phyloP scores from a whole-genome alignment of 2,797 vertebrate genomes.

The Delichon dasypus region DNA sequence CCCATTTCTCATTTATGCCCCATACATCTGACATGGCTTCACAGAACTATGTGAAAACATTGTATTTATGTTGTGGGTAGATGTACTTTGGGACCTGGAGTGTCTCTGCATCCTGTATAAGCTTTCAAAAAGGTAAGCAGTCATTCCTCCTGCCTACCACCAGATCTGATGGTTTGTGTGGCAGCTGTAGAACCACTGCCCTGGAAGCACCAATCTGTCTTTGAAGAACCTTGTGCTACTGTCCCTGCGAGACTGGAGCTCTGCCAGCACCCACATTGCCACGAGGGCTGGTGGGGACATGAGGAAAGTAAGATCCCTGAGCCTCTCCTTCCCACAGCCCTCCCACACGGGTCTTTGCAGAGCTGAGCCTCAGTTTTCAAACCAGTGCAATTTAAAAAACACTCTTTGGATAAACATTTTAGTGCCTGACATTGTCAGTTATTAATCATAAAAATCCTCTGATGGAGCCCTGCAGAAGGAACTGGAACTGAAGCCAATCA shows the following conservation, averaged over 20 bases:
- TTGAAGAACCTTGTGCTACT: background rate
- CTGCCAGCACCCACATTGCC: background rate
- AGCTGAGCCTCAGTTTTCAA: background rate
- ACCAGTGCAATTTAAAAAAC: background rate
- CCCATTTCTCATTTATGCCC: background rate
- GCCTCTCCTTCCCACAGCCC: background rate
- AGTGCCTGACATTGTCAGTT: background rate
- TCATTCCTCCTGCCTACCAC: background rate
- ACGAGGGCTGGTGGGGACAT: fast-evolving
- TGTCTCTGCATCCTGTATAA: background rate
- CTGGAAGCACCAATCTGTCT: background rate
- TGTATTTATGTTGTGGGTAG: background rate
- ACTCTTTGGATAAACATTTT: background rate
- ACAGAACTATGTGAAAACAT: background rate
- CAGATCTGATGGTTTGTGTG: fast-evolving
- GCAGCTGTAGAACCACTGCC: background rate
- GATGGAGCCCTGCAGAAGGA: background rate
- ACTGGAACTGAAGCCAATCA: background rate
- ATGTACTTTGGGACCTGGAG: background rate
- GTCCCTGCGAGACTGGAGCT: background rate
- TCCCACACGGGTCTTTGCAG: background rate
- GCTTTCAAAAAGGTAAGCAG: background rate
- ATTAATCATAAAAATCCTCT: background rate
- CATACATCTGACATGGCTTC: background rate
- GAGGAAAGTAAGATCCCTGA: background rate